phyloP scores from a whole-genome alignment of 2,113 vertebrate genomes.

The Seriola aureovittata region DNA sequence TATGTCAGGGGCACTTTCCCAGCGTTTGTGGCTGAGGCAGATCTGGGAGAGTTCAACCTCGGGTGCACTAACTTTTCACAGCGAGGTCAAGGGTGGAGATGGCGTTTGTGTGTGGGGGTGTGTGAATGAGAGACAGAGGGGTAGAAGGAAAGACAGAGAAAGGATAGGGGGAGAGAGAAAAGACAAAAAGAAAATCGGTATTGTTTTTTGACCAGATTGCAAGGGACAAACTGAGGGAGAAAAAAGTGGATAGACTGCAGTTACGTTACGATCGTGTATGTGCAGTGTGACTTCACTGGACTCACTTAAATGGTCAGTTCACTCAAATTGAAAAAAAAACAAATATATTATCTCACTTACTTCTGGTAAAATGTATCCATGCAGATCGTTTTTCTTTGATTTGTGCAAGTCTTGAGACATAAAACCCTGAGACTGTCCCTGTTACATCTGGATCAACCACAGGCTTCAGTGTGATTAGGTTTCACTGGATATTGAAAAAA shows the following conservation, averaged over 20 bases:
- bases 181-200: slow-evolving; percentile 48
- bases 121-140: slow-evolving; percentile 52
- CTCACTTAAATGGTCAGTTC: neutral
- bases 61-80: slow-evolving; percentile 84
- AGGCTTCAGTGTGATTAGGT: neutral
- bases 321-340: neutral
- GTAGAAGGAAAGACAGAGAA: slow-evolving; percentile 34
- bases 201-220: slow-evolving; percentile 68
- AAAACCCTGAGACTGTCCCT: neutral
- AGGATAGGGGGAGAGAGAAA: neutral
- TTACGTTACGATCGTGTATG: neutral
- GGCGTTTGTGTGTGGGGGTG: slow-evolving; percentile 65
- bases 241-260: neutral
- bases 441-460: neutral
- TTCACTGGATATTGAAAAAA: neutral
- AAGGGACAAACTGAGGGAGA: slow-evolving; percentile 1
- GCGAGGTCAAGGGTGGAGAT: slow-evolving; percentile 82
- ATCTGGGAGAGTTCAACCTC: slow-evolving; percentile 83
- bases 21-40: slow-evolving; percentile 74
- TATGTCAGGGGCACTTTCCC: slow-evolving; percentile 86
- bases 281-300: neutral
- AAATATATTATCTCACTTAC: neutral
- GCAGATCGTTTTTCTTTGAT: neutral
- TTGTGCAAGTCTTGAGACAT: neutral
- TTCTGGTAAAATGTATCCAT: neutral